Base-by-base conservation (phyloP, 2,888 invertebrate species). In the Hedya salicella region DNA sequence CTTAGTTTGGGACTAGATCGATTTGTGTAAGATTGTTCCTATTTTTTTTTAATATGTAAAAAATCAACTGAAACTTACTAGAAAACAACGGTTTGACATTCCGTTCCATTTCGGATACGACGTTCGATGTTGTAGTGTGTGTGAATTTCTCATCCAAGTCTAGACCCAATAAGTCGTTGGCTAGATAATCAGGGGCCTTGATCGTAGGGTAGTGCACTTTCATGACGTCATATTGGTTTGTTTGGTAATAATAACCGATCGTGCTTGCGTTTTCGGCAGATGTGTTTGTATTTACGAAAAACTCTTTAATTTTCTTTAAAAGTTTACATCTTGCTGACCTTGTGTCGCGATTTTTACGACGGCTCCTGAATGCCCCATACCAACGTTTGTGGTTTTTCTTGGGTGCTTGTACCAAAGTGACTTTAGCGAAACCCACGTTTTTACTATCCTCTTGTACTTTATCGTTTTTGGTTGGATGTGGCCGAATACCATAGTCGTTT, bases 371-470 rank as follows among this genome's bases (percentile, higher is more conserved):
- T n/a, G 16, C 46, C 0, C 1, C 1, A 19, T 46, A 57, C 8
- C 44, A 16, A 19, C 44, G 11, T 17, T 3, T 46, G 44, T 25
- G 40, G 0, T 13, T 44, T 17, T 32, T 57, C 6, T 56, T 30
- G 3, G 25, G 13, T 11, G 36, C 9, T 57, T 57, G 30, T 1
- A 57, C 32, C 8, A 57, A 32, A 32, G 6, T 8, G 17, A 57
- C 44, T 46, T 57, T 57, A 3, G 44, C 57, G n/a, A 57, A n/a
- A 1, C 32, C 57, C 3, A 57, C n/a, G 25, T 57, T 57, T 44
- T 46, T 57, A 3, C 17, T 32, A 9, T 1, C 0, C 1, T 17
- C 32, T 32, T n/a, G 13, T 4, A 3, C 13, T n/a, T 17, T 17
- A 0, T 42, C 6, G 5, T 6, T 56, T 44, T 56, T 42, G 16